These are phyloP conservation scores for Drosophila sp. DNA, from an alignment of 1,140 invertebrate species.

Conservation along the genomic window DNA sequence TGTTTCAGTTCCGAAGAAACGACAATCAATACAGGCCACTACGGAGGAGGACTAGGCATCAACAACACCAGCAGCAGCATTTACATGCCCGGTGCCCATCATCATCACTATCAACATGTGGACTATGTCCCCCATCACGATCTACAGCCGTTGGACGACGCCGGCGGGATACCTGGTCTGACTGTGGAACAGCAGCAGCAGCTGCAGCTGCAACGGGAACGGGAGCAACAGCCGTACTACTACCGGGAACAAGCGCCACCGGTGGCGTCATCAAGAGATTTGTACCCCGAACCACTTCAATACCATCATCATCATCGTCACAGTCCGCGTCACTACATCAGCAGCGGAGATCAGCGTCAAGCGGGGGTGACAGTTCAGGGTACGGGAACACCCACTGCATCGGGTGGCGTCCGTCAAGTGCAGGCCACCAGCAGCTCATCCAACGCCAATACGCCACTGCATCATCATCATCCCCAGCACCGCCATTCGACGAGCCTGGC, in stretches of 20 bases:
- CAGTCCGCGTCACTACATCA: slow-evolving; percentile 79
- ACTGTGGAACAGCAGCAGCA: slow-evolving; percentile 49
- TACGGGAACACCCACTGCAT: slow-evolving; percentile 59
- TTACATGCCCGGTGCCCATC: slow-evolving; percentile 72
- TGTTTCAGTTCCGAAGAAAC: slow-evolving; percentile 83
- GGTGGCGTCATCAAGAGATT: slow-evolving; percentile 50
- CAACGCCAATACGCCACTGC: slow-evolving; percentile 73
- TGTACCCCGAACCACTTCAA: slow-evolving; percentile 76
- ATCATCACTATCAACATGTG: slow-evolving; percentile 71
- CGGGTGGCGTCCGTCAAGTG: slow-evolving; percentile 61
- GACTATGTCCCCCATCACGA: slow-evolving; percentile 63
- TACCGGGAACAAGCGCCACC: slow-evolving; percentile 45
- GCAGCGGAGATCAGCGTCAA: slow-evolving; percentile 68
- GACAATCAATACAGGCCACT: slow-evolving; percentile 78
- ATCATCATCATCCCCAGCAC: slow-evolving; percentile 55
- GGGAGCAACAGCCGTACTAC: slow-evolving; percentile 45
- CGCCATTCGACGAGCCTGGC: slow-evolving; percentile 77
- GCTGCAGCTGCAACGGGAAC: slow-evolving; percentile 16
- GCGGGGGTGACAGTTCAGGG: slow-evolving; percentile 30
- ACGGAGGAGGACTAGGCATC: slow-evolving; percentile 43
- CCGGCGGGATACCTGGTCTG: slow-evolving; percentile 65
- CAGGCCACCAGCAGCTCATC: slow-evolving; percentile 50
- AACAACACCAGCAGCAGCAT: slow-evolving; percentile 49
- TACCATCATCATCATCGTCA: slow-evolving; percentile 65
- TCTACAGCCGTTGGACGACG: slow-evolving; percentile 52